Conservation (phyloP, 2,113 vertebrate genomes). For the Tonatia bakeri region DNA sequence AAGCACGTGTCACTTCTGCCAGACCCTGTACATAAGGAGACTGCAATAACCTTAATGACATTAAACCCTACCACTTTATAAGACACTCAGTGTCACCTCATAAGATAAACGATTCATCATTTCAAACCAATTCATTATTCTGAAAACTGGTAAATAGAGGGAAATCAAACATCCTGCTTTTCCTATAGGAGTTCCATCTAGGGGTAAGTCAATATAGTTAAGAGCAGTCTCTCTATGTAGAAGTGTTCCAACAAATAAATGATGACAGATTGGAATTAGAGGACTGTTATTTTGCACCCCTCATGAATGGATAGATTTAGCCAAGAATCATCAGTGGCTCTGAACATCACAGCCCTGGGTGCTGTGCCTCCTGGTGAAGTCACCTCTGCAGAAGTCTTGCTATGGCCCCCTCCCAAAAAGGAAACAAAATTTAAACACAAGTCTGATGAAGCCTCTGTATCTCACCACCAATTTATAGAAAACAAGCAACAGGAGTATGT, state of each 20-base stretch:
- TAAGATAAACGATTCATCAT: background rate
- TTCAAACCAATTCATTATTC: background rate
- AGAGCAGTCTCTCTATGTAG: background rate
- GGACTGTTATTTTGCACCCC: rapidly evolving
- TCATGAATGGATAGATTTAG: background rate
- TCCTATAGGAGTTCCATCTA: too few relatives aligned
- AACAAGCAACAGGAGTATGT: background rate
- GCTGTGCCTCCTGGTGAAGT: background rate
- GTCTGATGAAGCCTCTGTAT: background rate
- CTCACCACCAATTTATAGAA: background rate
- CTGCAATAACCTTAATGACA: too few relatives aligned
- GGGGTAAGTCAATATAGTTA: background rate
- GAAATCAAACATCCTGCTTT: background rate
- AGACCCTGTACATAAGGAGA: too few relatives aligned
- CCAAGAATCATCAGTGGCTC: background rate
- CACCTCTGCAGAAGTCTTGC: background rate
- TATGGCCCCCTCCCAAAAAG: background rate
- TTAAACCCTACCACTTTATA: background rate
- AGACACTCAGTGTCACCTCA: too few relatives aligned
- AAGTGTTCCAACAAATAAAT: background rate
- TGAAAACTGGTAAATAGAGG: background rate
- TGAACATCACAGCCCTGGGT: background rate
- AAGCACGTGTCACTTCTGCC: too few relatives aligned
- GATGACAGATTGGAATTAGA: background rate
- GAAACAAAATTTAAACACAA: background rate